Evolutionary conservation across 2,888 invertebrate genomes (phyloP), one percentile per base, ranked within the genome.

Genomic region (Lasius fuliginosus): DNA sequence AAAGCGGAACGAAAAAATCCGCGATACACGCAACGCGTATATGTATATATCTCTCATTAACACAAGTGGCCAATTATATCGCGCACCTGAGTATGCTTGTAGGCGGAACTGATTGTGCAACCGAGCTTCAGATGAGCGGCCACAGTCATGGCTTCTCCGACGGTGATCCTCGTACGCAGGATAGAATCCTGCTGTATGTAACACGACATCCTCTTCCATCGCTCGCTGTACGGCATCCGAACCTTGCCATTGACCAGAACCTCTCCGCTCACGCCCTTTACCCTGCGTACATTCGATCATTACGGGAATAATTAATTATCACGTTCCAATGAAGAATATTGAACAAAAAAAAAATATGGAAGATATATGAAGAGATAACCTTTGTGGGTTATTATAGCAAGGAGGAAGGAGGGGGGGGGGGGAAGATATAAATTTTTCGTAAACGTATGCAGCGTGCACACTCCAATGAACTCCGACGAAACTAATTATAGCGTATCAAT

Each of bases 181-280:
- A 97, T 96, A 94, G 98, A 97, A 85, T 98, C 97, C 94, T 98
- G 98, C 95, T 98, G 98, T 92, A 98, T 98, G 95, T 98, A 98
- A 91, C 98, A 97, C 1, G 98, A 98, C 53, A 98, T 96, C 90
- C 97, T 96, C 49, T 97, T 96, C 90, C 97, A 96, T 62, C 97
- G 96, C 92, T 97, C 96, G 1, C 98, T 96, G 68, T 96, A 96
- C 33, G 94, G 95, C 62, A 94, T 93, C 71, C 96, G 94, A 81
- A 95, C 93, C 90, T 96, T 95, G 8, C 97, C 97, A 94, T 98
- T 98, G 58, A 98, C 96, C 69, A 96, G 94, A 76, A 98, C 96
- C 90, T 96, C 96, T 18, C 98, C 98, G 85, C 95, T 96, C 30
- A 97, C 97, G n/a, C 97, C 97, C 88, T 96, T 96, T 12, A 97